Conservation (phyloP, 2,888 invertebrate genomes). For the Apamea epomidion region DNA sequence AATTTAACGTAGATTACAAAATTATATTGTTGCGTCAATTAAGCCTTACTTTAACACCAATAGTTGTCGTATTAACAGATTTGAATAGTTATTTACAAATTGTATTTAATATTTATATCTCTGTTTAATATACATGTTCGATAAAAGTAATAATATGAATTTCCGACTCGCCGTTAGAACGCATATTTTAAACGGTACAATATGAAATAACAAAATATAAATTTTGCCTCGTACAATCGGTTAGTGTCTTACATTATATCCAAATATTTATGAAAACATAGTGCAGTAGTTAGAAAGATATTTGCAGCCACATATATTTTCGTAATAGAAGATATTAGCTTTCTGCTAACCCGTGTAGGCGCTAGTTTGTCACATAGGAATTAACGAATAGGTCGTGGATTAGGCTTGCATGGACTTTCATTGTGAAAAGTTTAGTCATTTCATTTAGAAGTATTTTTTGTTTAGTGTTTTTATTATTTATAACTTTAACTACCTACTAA, state of each 20-base stretch:
- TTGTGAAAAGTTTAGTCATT: conserved; percentile 62
- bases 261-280: conserved; percentile 48
- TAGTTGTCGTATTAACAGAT: conserved; percentile 54
- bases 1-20: conserved; percentile 18
- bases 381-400: not conserved
- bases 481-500: conserved; percentile 39
- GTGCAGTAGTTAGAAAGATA: conserved; percentile 32
- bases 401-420: conserved; percentile 41
- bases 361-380: conserved; percentile 33
- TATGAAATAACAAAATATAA: conserved; percentile 18
- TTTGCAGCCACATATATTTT: conserved; percentile 49
- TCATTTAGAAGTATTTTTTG: conserved; percentile 61
- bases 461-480: conserved; percentile 56
- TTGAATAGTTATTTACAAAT: conserved; percentile 52
- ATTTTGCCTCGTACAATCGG: conserved; percentile 27
- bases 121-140: conserved; percentile 30
- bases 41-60: conserved; percentile 44
- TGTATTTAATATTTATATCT: conserved; percentile 34
- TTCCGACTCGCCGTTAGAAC: conserved; percentile 1
- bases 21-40: conserved; percentile 50
- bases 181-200: conserved; percentile 31
- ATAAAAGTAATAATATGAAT: not conserved
- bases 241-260: conserved; percentile 55
- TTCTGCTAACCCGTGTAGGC: conserved; percentile 47
- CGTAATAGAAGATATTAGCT: conserved; percentile 47